Evolutionary conservation across 2,113 vertebrate genomes (phyloP).

Genomic region (Erythrocercus mccallii): DNA sequence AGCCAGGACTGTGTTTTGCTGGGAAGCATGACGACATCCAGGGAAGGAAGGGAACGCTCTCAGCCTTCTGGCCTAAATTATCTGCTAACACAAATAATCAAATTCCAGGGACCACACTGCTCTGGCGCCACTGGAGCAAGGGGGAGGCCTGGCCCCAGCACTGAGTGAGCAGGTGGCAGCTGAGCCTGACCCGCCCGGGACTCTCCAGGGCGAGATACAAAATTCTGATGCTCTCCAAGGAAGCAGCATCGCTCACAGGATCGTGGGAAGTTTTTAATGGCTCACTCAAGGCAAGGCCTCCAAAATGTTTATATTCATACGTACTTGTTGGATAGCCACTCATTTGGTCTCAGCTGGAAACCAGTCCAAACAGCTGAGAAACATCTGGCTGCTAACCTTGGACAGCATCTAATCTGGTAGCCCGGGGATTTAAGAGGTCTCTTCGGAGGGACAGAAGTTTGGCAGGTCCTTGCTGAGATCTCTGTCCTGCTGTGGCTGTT

Average conservation of each 20-base stretch:
- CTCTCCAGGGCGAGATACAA: not conserved
- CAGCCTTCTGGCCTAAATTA: slow-evolving; percentile 74
- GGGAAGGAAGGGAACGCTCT: slow-evolving; percentile 63
- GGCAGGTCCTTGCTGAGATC: not conserved
- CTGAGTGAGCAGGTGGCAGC: slow-evolving; percentile 61
- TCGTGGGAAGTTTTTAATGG: slow-evolving; percentile 74
- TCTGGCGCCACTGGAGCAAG: slow-evolving; percentile 41
- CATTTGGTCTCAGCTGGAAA: slow-evolving; percentile 63
- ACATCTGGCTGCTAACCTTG: slow-evolving; percentile 73
- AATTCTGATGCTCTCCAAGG: slow-evolving; percentile 44
- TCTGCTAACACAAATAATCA: slow-evolving; percentile 80
- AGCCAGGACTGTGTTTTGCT: not conserved
- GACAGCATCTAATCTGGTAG: slow-evolving; percentile 69
- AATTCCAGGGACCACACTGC: slow-evolving; percentile 69
- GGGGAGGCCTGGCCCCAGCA: slow-evolving; percentile 10
- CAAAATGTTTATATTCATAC: slow-evolving; percentile 60
- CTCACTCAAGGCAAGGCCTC: slow-evolving; percentile 50
- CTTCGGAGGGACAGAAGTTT: slow-evolving; percentile 36
- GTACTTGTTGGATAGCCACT: slow-evolving; percentile 52
- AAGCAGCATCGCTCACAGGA: slow-evolving; percentile 10
- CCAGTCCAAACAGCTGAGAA: slow-evolving; percentile 65
- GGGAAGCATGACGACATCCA: slow-evolving; percentile 61
- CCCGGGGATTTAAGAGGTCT: slow-evolving; percentile 57
- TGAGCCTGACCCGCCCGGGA: slow-evolving; percentile 2
- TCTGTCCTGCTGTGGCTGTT: not conserved